Evolutionary conservation across 1,140 invertebrate species (phyloP).

Genomic region (Magallana angulata): DNA sequence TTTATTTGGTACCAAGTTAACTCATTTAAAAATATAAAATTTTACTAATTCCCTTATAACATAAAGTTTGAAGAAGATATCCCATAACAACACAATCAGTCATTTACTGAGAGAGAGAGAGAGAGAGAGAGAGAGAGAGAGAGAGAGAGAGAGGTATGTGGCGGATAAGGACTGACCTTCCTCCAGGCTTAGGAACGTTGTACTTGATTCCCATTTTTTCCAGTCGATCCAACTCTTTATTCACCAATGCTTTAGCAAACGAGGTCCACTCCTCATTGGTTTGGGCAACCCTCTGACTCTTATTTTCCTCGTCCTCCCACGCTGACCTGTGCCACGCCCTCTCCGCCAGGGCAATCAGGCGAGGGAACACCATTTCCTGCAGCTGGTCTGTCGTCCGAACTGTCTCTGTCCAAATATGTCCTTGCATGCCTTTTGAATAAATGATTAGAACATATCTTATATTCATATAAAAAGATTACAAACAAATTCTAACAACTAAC

Average conservation of each 20-base stretch:
- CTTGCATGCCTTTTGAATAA: conserved; percentile 67
- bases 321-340: conserved; percentile 71
- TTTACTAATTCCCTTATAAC: too few relatives aligned
- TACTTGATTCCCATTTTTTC: conserved; percentile 65
- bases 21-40: too few relatives aligned
- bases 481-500: neutral
- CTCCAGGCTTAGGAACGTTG: conserved; percentile 67
- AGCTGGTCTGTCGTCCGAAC: conserved; percentile 64
- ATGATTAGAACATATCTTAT: neutral
- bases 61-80: neutral
- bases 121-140: too few relatives aligned
- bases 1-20: too few relatives aligned
- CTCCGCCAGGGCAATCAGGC: conserved; percentile 74
- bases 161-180: conserved; percentile 45
- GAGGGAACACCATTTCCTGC: conserved; percentile 71
- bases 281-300: neutral
- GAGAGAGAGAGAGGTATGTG: neutral
- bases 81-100: neutral
- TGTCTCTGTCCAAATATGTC: conserved; percentile 73
- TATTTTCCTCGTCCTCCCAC: conserved; percentile 66
- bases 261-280: conserved; percentile 58
- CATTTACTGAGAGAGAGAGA: neutral
- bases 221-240: conserved; percentile 66
- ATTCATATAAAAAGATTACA: neutral
- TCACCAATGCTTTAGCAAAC: conserved; percentile 69